Evolutionary conservation across 2,888 invertebrate species (phyloP).

Genomic region (Achlya flavicornis): DNA sequence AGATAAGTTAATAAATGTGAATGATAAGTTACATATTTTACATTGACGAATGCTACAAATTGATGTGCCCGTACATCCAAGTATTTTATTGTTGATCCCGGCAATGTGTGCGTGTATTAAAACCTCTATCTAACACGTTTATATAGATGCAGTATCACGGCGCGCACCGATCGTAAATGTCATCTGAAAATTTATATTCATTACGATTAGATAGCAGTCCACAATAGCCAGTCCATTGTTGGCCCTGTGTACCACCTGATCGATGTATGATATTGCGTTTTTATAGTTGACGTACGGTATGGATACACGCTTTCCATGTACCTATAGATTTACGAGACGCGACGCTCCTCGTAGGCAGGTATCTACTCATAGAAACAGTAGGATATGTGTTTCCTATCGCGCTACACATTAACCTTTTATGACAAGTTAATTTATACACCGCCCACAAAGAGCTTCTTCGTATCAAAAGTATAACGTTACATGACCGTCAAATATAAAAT

Average conservation of each 20-base stretch:
- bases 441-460: slow-evolving; percentile 59
- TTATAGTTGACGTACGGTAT: slow-evolving; percentile 63
- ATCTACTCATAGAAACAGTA: slow-evolving; percentile 57
- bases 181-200: slow-evolving; percentile 84
- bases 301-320: slow-evolving; percentile 37
- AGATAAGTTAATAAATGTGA: too few relatives aligned
- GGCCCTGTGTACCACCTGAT: slow-evolving; percentile 70
- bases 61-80: slow-evolving; percentile 57
- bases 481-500: slow-evolving; percentile 47
- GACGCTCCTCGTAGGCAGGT: slow-evolving; percentile 7
- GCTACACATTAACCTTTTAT: slow-evolving; percentile 64
- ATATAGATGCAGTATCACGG: slow-evolving; percentile 77
- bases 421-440: slow-evolving; percentile 69
- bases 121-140: slow-evolving; percentile 70
- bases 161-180: slow-evolving; percentile 81
- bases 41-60: slow-evolving; percentile 66
- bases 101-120: slow-evolving; percentile 68
- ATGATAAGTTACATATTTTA: slow-evolving; percentile 54
- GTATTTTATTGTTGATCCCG: slow-evolving; percentile 57
- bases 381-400: slow-evolving; percentile 58
- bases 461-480: slow-evolving; percentile 59
- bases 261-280: slow-evolving; percentile 78
- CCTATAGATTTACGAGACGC: slow-evolving; percentile 55
- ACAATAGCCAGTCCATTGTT: slow-evolving; percentile 78
- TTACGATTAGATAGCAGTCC: slow-evolving; percentile 81